Percentiles rank a stretch among this genome's conserved stretches.
Conservation (phyloP, 2,888 invertebrate genomes). For the Tuberolachnus salignus region DNA sequence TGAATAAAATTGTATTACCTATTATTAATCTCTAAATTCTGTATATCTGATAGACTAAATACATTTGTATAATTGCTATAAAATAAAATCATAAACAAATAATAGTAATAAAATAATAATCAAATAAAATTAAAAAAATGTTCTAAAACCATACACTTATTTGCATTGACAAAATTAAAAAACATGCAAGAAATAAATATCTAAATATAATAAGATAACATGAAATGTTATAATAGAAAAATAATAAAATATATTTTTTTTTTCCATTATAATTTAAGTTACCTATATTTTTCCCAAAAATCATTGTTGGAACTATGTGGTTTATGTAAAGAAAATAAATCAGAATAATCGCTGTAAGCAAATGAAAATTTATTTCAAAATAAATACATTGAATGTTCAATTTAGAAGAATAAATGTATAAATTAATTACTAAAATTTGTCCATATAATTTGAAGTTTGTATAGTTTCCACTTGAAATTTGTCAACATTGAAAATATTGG, state of each 20-base stretch:
- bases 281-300: conserved; percentile 30
- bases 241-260: not conserved
- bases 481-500: conserved; percentile 25
- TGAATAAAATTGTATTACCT: conserved; percentile 25
- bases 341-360: conserved; percentile 33
- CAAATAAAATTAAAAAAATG: too few relatives aligned
- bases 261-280: not conserved
- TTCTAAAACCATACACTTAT: too few relatives aligned
- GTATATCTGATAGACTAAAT: conserved; percentile 39
- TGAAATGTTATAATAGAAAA: not conserved
- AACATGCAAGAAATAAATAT: too few relatives aligned
- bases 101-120: not conserved
- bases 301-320: not conserved
- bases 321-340: conserved; percentile 35
- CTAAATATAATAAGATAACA: too few relatives aligned
- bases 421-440: conserved; percentile 23
- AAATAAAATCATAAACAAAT: conserved; percentile 22
- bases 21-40: conserved; percentile 15
- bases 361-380: not conserved
- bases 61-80: conserved; percentile 44
- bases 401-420: not conserved
- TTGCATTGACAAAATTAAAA: too few relatives aligned
- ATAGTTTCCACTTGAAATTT: not conserved
- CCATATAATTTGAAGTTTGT: not conserved
- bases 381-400: not conserved